Evolutionary conservation across 2,797 vertebrate genomes (phyloP).

Genomic region (Hydrolagus colliei): DNA sequence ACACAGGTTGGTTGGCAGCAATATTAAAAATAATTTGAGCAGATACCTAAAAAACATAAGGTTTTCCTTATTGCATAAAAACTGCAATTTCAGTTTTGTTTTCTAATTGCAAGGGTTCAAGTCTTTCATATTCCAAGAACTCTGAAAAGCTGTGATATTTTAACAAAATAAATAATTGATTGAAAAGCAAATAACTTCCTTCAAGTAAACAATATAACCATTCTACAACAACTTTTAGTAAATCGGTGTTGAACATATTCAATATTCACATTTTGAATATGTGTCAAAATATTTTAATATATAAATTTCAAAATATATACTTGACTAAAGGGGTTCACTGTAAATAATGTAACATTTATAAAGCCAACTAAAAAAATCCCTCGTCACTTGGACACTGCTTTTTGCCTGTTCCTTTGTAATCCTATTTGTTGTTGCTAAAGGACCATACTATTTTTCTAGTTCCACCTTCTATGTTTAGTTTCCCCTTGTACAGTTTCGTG

Average conservation of each 20-base stretch:
- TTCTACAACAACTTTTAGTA: background rate
- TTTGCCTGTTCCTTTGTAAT: background rate
- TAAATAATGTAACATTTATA: background rate
- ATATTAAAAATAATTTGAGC: no score
- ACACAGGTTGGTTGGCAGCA: no score
- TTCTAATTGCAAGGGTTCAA: no score
- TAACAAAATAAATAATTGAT: background rate
- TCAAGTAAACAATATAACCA: background rate
- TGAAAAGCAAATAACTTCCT: background rate
- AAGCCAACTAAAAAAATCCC: background rate
- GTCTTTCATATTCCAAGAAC: no score
- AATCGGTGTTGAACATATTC: no score
- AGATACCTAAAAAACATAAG: no score
- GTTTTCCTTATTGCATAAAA: no score
- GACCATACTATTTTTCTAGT: background rate
- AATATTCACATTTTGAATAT: no score
- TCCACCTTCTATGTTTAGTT: background rate
- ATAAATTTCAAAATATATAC: no score
- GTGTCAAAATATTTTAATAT: background rate
- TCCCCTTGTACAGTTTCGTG: no score
- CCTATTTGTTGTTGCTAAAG: background rate
- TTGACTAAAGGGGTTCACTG: background rate
- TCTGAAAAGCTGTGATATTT: background rate
- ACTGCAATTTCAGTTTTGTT: no score
- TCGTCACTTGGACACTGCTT: background rate